phyloP scores from a whole-genome alignment of 2,113 vertebrate genomes.

The Artemisiospiza belli region DNA sequence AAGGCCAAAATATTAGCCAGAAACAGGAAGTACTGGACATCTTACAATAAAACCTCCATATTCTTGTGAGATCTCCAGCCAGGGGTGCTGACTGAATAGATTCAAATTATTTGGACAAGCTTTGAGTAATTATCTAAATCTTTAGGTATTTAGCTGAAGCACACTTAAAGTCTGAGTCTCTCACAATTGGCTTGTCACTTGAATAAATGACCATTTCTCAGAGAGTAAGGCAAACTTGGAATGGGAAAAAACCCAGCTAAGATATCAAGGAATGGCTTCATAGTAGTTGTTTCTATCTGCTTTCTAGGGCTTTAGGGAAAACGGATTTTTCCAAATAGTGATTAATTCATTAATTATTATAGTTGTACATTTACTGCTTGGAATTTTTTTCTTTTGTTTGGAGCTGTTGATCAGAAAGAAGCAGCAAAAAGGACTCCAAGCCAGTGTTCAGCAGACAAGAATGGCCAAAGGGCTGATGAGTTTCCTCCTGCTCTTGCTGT shows the following conservation, averaged over 20 bases:
- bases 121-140: constrained; percentile 35
- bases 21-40: constrained; percentile 50
- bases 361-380: neutral
- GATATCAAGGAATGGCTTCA: neutral
- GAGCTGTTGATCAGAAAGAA: neutral
- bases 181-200: neutral
- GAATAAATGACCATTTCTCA: neutral
- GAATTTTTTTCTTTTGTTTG: neutral
- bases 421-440: neutral
- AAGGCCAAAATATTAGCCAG: constrained; percentile 61
- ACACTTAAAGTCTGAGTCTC: neutral
- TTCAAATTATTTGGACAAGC: constrained; percentile 38
- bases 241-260: neutral
- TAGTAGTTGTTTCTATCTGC: neutral
- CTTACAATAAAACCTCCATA: constrained; percentile 30
- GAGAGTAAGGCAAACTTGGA: neutral
- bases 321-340: neutral
- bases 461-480: neutral
- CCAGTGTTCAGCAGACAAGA: neutral
- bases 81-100: constrained; percentile 3
- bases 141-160: constrained; percentile 10
- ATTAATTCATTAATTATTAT: neutral
- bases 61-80: constrained; percentile 32
- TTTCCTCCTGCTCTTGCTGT: neutral
- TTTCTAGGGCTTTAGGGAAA: neutral